Evolutionary conservation across 2,113 vertebrate genomes (phyloP).

Genomic region (Zosterops japonicus): DNA sequence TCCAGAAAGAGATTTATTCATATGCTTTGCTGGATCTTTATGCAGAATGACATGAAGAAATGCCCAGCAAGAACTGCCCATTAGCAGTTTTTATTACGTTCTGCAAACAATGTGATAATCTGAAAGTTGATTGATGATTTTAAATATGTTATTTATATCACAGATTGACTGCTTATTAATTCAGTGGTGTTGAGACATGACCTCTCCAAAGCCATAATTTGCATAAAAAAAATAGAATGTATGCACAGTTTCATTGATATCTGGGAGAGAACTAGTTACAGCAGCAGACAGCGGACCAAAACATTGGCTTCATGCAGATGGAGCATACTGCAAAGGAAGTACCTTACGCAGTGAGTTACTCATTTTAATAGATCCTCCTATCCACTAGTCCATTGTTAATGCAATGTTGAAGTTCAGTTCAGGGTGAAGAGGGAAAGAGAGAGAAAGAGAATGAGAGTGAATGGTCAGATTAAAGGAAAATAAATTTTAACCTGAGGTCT

Average conservation of each 20-base stretch:
- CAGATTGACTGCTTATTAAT: constrained; percentile 34
- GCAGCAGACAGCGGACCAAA: constrained; percentile 53
- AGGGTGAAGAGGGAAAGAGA: background rate
- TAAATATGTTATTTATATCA: constrained; percentile 11
- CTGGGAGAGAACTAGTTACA: constrained; percentile 54
- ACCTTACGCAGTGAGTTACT: background rate
- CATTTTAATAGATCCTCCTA: constrained; percentile 49
- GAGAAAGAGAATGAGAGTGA: constrained; percentile 23
- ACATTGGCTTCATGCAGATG: constrained; percentile 56
- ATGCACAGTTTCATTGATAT: background rate
- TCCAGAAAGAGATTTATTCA: background rate
- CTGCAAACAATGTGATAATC: constrained; percentile 6
- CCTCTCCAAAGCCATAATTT: constrained; percentile 16
- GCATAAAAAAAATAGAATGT: constrained; percentile 14
- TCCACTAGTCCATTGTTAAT: constrained; percentile 45
- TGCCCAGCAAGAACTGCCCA: background rate
- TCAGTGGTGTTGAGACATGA: constrained; percentile 26
- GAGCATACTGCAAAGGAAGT: constrained; percentile 50
- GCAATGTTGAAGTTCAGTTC: constrained; percentile 48
- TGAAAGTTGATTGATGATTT: background rate
- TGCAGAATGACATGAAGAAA: background rate
- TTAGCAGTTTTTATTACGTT: background rate
- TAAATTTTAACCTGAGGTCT: constrained; percentile 62
- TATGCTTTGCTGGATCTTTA: background rate
- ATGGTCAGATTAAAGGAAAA: constrained; percentile 60